phyloP scores from a whole-genome alignment of 2,113 vertebrate genomes.

The Ammodytes dubius region DNA sequence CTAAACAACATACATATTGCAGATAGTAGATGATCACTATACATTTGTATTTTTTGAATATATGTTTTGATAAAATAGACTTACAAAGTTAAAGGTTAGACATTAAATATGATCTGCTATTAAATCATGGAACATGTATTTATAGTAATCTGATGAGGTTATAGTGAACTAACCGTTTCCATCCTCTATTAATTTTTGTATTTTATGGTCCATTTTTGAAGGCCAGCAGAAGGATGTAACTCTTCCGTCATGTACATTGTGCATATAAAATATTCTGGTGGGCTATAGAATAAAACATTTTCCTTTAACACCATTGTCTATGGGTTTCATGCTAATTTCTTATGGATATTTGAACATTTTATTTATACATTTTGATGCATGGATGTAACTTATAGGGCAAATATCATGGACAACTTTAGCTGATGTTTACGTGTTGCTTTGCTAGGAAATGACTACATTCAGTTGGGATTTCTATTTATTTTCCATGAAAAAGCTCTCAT shows the following conservation, averaged over 20 bases:
- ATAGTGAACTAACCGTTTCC: not conserved
- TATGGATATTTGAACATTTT: conserved; percentile 20
- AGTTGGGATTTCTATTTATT: conserved; percentile 14
- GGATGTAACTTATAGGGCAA: conserved; percentile 20
- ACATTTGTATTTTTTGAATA: conserved; percentile 5
- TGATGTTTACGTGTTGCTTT: not conserved
- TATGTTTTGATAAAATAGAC: not conserved
- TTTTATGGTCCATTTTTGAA: conserved; percentile 25
- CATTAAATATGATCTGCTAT: not conserved
- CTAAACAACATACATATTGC: not conserved
- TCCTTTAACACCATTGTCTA: conserved; percentile 1
- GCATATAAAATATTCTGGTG: not conserved
- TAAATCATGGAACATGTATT: not conserved
- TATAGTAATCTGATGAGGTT: not conserved
- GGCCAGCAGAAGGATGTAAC: conserved; percentile 8
- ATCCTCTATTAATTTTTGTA: not conserved
- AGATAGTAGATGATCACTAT: not conserved
- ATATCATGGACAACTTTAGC: not conserved
- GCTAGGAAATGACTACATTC: conserved; percentile 3
- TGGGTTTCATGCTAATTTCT: conserved; percentile 44
- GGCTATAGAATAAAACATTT: conserved; percentile 72
- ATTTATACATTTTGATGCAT: conserved; percentile 39
- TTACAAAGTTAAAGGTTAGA: not conserved
- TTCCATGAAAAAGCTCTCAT: conserved; percentile 21
- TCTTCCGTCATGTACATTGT: conserved; percentile 6